Conservation (phyloP, 2,113 vertebrate genomes). For the Corvus cornix region DNA sequence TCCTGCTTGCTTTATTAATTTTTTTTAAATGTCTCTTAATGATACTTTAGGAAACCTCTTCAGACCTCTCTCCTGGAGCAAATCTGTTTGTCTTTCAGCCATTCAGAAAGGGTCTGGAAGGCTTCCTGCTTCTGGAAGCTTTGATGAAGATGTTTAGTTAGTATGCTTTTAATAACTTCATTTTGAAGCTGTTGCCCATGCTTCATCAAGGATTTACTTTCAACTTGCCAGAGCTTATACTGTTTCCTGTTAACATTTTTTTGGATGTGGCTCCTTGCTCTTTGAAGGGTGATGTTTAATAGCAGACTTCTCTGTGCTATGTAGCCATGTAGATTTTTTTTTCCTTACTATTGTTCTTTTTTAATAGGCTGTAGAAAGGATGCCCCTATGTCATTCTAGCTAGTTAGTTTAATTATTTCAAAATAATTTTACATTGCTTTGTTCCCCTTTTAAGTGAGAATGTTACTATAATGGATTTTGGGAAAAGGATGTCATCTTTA, state of each 20-base stretch:
- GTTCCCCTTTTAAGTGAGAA: neutral
- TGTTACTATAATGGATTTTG: neutral
- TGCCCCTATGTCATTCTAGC: neutral
- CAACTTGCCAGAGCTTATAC: neutral
- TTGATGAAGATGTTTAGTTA: neutral
- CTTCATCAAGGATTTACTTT: neutral
- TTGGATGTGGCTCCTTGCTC: accelerated
- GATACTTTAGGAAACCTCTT: neutral
- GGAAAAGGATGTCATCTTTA: neutral
- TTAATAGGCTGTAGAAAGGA: neutral
- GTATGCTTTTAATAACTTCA: neutral
- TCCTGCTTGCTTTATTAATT: neutral
- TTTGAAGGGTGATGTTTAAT: neutral
- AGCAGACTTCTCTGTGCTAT: neutral
- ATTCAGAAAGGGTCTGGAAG: neutral
- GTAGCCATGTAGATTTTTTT: neutral
- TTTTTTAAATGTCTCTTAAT: neutral
- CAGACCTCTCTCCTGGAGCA: neutral
- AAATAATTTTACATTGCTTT: neutral
- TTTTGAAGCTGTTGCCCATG: neutral
- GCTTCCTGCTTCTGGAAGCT: neutral
- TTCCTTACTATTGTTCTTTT: neutral
- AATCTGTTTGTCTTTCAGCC: neutral
- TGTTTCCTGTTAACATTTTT: neutral
- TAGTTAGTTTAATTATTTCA: neutral